Conservation (phyloP, 2,888 invertebrate genomes). For the Cosmorhoe ocellata region DNA sequence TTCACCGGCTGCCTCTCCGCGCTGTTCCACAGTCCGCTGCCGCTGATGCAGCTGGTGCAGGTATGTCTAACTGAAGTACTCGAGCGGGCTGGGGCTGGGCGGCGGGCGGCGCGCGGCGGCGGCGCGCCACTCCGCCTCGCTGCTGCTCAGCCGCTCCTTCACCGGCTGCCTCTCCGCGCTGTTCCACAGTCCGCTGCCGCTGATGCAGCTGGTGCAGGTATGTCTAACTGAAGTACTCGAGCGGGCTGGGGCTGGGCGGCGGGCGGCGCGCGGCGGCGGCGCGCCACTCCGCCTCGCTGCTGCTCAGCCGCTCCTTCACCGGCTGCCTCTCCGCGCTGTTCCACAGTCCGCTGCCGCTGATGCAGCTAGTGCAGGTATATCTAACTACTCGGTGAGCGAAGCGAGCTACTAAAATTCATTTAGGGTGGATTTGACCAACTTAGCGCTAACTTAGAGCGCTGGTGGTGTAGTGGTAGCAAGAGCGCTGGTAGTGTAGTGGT, state of each 20-base stretch:
- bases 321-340: conserved; percentile 96
- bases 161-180: conserved; percentile 96
- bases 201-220: conserved; percentile 93
- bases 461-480: too few species aligned
- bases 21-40: conserved; percentile 93
- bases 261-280: conserved; percentile 76
- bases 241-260: conserved; percentile 88
- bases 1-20: conserved; percentile 97
- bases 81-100: conserved; percentile 90
- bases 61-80: conserved; percentile 90
- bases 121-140: conserved; percentile 69
- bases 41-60: conserved; percentile 91
- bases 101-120: conserved; percentile 75
- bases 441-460: too few species aligned
- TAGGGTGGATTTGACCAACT: too few species aligned
- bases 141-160: conserved; percentile 92
- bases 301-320: conserved; percentile 94
- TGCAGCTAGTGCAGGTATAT: conserved; percentile 93
- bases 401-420: too few species aligned
- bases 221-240: conserved; percentile 95
- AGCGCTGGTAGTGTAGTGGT: too few species aligned
- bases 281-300: conserved; percentile 67
- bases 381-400: too few species aligned
- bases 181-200: conserved; percentile 93
- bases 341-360: conserved; percentile 92